phyloP scores from a whole-genome alignment of 2,113 vertebrate genomes.

The Zapornia atra region DNA sequence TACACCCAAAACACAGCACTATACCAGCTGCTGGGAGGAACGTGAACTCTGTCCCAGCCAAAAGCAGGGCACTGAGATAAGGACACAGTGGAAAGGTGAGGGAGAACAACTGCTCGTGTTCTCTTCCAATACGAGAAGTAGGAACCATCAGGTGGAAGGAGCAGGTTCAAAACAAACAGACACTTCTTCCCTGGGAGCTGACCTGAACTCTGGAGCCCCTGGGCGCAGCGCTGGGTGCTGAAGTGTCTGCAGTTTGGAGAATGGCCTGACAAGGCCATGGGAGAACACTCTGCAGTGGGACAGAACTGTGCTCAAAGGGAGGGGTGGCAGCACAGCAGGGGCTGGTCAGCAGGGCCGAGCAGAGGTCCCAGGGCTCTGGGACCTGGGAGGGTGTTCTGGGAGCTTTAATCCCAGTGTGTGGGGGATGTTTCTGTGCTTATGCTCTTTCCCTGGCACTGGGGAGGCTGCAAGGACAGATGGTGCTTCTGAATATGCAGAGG shows the following conservation, averaged over 20 bases:
- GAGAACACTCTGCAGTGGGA: not conserved
- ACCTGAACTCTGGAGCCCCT: not conserved
- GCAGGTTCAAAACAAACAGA: not conserved
- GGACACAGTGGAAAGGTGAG: not conserved
- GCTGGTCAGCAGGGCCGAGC: fast-evolving
- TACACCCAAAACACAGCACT: no score
- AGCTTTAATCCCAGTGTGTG: fast-evolving
- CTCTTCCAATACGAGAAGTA: not conserved
- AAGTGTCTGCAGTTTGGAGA: not conserved
- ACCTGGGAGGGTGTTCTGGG: not conserved
- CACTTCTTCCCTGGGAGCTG: not conserved
- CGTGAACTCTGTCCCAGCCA: no score
- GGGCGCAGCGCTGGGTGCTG: fast-evolving
- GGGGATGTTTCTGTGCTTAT: fast-evolving
- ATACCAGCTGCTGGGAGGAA: no score
- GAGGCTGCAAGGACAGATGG: fast-evolving
- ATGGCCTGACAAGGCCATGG: not conserved
- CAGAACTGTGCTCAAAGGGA: fast-evolving
- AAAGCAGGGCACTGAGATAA: not conserved
- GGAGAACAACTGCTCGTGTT: not conserved
- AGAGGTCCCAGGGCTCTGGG: not conserved
- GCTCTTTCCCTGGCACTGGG: not conserved
- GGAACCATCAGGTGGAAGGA: not conserved
- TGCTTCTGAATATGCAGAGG: not conserved
- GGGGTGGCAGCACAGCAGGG: no score